Base-by-base conservation (phyloP, 1,140 invertebrate genomes). In the Radopholus similis region DNA sequence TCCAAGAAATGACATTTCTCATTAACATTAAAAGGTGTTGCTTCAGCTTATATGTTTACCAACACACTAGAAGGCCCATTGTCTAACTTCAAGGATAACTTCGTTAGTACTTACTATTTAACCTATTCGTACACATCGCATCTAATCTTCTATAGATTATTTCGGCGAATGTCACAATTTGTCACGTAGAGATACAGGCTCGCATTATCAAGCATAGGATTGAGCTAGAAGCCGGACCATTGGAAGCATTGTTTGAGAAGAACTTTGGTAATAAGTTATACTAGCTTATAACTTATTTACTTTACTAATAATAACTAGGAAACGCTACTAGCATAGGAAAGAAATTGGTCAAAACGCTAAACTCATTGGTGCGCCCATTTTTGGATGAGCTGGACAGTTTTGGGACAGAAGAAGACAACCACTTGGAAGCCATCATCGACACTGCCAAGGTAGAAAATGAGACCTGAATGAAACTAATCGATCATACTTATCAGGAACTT, bases 191-290 rank as follows among this genome's bases (percentile, higher is more conserved):
- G 55, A 30, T 76, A 4, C 72, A 74, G 32, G 47, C 57, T 11
- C 38, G 49, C 4, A 21, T 74, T n/a, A 70, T 53, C n/a, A 54
- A 57, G 18, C 34, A 55, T 28, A 23, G 65, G 40, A 62, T 75
- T 26, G 47, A 44, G 11, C 21, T 74, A 2, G 28, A 60, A 15
- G 34, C 72, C 15, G 72, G 72, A 13, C 64, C 72, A 18, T 60
- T 75, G 13, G 56, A 75, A 35, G 42, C 40, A 28, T 23, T 75
- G 18, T 57, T 74, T 30, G 73, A 75, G 44, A 75, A 70, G 38
- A 53, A 75, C 47, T 63, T 74, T 42, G 59, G 72, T 73, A 42
- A 62, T 60, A 37, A n/a, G 6, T 44, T n/a, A n/a, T 11, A 26
- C 11, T 26, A 8, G 23, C 32, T 42, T 42, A 21, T 23, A 1